These are phyloP conservation scores for Eidolon helvum DNA, from an alignment of 2,113 vertebrate species.

Conservation along the genomic window DNA sequence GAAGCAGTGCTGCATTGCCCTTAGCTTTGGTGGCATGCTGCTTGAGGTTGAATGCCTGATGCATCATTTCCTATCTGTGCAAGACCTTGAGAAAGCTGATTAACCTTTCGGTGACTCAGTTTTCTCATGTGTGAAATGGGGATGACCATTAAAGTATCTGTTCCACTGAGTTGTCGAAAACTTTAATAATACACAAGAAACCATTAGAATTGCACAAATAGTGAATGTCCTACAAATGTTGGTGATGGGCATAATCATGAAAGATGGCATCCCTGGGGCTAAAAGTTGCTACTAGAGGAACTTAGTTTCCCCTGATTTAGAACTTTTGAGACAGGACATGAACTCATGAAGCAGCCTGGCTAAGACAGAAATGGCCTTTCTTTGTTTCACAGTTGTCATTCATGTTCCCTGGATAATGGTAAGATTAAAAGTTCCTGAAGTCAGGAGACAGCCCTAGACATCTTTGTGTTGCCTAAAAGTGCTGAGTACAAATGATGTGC, in stretches of 20 bases:
- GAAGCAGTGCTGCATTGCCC: fast-evolving
- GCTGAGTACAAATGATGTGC: background rate
- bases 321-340: background rate
- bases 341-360: background rate
- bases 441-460: background rate
- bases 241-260: background rate
- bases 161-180: background rate
- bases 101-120: background rate
- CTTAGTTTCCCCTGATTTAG: background rate
- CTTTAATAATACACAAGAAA: background rate
- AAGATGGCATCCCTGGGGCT: background rate
- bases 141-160: background rate
- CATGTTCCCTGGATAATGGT: background rate
- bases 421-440: background rate
- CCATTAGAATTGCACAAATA: background rate
- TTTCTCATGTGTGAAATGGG: background rate
- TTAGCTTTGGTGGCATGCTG: background rate
- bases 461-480: background rate
- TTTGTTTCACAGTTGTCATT: background rate
- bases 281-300: background rate
- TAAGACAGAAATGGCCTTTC: background rate
- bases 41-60: background rate
- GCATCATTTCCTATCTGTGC: background rate
- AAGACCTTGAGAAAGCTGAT: background rate
- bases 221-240: background rate